These are phyloP conservation scores for Gavia stellata DNA, from an alignment of 2,113 vertebrate species.

Conservation along the genomic window DNA sequence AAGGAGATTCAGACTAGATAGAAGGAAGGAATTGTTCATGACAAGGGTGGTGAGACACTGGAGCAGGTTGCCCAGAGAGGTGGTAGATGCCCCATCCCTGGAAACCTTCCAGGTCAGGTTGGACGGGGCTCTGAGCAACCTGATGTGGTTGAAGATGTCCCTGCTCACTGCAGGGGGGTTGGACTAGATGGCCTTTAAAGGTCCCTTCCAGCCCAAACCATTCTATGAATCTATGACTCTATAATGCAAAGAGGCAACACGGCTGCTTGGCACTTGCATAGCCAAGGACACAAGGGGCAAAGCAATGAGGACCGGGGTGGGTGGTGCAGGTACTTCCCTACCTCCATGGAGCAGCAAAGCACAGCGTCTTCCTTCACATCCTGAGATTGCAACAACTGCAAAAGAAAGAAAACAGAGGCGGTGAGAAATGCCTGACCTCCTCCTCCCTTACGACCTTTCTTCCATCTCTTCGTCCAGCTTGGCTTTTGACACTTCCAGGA, in stretches of 20 bases:
- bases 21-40: accelerated
- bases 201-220: neutral
- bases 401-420: neutral
- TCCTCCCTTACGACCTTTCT: neutral
- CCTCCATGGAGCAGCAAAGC: constrained; percentile 98
- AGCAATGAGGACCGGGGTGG: neutral
- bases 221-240: neutral
- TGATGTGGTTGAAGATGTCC: accelerated
- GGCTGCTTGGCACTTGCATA: accelerated
- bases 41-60: accelerated
- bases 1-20: accelerated
- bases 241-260: neutral
- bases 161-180: neutral
- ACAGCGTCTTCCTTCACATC: constrained; percentile 96
- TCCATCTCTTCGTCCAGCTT: neutral
- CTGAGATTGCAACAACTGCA: constrained; percentile 90
- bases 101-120: accelerated
- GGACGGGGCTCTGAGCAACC: accelerated
- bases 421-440: neutral
- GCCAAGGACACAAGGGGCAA: neutral
- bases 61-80: neutral
- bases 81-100: neutral
- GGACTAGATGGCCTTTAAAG: accelerated
- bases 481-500: neutral
- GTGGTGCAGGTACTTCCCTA: constrained; percentile 46